phyloP scores from a whole-genome alignment of 2,113 vertebrate species.

The Percopsis transmontana region DNA sequence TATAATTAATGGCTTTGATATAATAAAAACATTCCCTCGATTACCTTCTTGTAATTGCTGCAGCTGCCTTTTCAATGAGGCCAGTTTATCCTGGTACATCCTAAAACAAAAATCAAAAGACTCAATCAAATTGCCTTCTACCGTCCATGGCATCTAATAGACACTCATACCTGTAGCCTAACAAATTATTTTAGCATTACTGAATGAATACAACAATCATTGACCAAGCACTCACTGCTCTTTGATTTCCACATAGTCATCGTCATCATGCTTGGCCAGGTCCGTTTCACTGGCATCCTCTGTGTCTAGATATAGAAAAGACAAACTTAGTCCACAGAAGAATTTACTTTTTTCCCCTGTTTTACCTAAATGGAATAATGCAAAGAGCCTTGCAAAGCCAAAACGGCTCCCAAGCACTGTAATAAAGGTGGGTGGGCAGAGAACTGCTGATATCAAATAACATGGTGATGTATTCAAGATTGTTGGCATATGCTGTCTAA shows the following conservation, averaged over 20 bases:
- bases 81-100: conserved; percentile 98
- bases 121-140: not conserved
- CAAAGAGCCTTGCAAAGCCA: too few relatives aligned
- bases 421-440: too few relatives aligned
- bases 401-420: too few relatives aligned
- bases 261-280: conserved; percentile 94
- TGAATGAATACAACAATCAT: not conserved
- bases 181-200: not conserved
- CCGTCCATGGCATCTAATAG: not conserved
- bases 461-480: too few relatives aligned
- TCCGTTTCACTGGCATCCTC: conserved; percentile 99
- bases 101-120: conserved; percentile 68
- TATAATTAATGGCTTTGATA: too few relatives aligned
- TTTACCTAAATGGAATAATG: too few relatives aligned
- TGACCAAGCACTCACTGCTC: conserved; percentile 87
- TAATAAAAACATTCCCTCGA: not conserved
- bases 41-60: conserved; percentile 96
- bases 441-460: too few relatives aligned
- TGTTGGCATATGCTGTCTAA: too few relatives aligned
- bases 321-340: not conserved
- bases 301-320: conserved; percentile 80
- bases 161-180: not conserved
- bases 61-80: conserved; percentile 93
- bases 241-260: conserved; percentile 97
- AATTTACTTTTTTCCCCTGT: too few relatives aligned